These are phyloP conservation scores for Nemotelus nigrinus DNA, from an alignment of 2,888 invertebrate species.

Conservation along the genomic window DNA sequence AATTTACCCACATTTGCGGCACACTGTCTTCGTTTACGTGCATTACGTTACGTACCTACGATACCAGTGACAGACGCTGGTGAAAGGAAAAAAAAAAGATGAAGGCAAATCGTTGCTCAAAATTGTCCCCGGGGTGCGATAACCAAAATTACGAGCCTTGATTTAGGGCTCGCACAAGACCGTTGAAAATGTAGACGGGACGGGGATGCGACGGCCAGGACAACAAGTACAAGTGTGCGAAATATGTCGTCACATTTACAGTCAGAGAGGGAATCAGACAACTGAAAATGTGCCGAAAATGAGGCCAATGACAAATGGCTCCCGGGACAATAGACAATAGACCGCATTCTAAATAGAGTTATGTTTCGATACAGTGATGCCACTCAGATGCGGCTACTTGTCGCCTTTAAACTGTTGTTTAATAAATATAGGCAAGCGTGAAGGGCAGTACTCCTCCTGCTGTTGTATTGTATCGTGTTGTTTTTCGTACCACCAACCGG, in stretches of 20 bases:
- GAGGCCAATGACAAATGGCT: conserved; percentile 44
- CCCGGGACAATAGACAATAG: conserved; percentile 38
- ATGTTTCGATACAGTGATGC: not conserved
- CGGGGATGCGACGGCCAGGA: conserved; percentile 2
- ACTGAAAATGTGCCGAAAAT: conserved; percentile 44
- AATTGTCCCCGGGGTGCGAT: conserved; percentile 58
- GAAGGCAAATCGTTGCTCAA: conserved; percentile 49
- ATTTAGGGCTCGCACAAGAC: conserved; percentile 52
- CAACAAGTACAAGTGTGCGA: conserved; percentile 36
- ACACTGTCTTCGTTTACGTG: conserved; percentile 10
- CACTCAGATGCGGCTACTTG: no score
- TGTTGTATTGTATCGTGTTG: no score
- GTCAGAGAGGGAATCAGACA: conserved; percentile 29
- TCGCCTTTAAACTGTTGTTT: no score
- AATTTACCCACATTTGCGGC: conserved; percentile 37
- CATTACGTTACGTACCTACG: no score
- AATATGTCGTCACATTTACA: conserved; percentile 41
- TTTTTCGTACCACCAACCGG: no score
- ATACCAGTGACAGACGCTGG: not conserved
- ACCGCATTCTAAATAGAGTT: conserved; percentile 42
- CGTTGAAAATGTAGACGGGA: not conserved
- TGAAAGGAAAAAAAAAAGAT: conserved; percentile 1
- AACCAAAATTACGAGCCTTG: conserved; percentile 58
- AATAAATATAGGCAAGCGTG: no score
- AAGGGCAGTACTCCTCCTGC: no score